Evolutionary conservation across 2,888 invertebrate species (phyloP).

Genomic region (Lochmaea capreae): DNA sequence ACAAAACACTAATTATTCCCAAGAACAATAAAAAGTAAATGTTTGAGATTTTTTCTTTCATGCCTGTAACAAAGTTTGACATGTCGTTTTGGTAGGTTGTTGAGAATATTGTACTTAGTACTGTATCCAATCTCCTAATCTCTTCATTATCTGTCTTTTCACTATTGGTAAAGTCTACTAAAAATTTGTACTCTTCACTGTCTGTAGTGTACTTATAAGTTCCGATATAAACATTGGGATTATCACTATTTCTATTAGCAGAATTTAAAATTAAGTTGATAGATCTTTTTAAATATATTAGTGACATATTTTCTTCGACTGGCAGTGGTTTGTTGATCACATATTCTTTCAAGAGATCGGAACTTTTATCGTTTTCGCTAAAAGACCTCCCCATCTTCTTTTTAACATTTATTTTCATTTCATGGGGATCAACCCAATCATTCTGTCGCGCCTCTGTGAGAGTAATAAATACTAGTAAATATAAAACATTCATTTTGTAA

Average conservation of each 20-base stretch:
- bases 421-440: conserved; percentile 50
- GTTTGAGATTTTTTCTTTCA: conserved; percentile 38
- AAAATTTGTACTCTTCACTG: conserved; percentile 43
- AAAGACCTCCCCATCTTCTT: conserved; percentile 32
- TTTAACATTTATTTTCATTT: conserved; percentile 47
- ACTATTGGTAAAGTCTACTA: conserved; percentile 41
- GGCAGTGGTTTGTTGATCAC: conserved; percentile 16
- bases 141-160: conserved; percentile 38
- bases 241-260: conserved; percentile 40
- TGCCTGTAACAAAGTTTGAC: conserved; percentile 36
- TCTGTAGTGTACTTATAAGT: conserved; percentile 41
- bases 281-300: conserved; percentile 45
- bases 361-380: conserved; percentile 15
- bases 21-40: conserved; percentile 39
- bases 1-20: conserved; percentile 36
- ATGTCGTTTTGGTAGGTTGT: conserved; percentile 38
- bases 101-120: conserved; percentile 46
- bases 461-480: conserved; percentile 18
- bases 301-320: conserved; percentile 33
- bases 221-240: conserved; percentile 39
- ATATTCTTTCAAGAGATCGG: not conserved
- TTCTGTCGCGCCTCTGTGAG: conserved; percentile 20
- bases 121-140: conserved; percentile 47
- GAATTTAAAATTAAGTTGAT: conserved; percentile 45
- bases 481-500: conserved; percentile 30